phyloP scores from a whole-genome alignment of 2,113 vertebrate genomes.

The Rattus norvegicus region GRCr8 NC_086025.1:112172501-112173000 shows the following conservation, averaged over 20 bases:
- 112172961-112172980: neutral
- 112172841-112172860: neutral
- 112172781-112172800: neutral
- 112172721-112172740: neutral
- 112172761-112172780: neutral
- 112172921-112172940: neutral
- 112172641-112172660: neutral
- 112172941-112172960: neutral
- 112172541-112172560: too few relatives aligned
- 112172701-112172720: neutral
- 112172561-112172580: too few relatives aligned
- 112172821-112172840: constrained; percentile 46
- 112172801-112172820: neutral
- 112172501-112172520: neutral
- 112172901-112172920: constrained; percentile 41
- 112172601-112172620: too few relatives aligned
- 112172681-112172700: neutral
- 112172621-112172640: too few relatives aligned
- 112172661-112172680: neutral
- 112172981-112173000: neutral
- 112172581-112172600: too few relatives aligned
- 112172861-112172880: constrained; percentile 32
- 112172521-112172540: too few relatives aligned
- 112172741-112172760: neutral
- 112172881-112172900: constrained; percentile 42